Evolutionary conservation across 1,140 invertebrate species (phyloP).

Genomic region (Antheraea mylitta): DNA sequence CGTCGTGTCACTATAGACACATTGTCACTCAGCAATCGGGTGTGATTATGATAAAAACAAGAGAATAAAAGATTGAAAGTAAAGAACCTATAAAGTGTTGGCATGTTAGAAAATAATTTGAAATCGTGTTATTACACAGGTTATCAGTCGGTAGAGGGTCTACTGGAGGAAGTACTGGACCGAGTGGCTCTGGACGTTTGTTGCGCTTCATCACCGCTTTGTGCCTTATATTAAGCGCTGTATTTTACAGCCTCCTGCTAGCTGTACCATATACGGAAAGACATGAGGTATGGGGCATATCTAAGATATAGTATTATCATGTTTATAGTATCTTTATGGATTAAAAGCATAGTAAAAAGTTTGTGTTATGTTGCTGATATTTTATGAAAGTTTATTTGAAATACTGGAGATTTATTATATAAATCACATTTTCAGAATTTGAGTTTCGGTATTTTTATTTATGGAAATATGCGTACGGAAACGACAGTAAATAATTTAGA

Average conservation of each 20-base stretch:
- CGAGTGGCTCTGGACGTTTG: conserved; percentile 77
- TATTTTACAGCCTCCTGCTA: conserved; percentile 84
- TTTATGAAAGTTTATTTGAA: no score
- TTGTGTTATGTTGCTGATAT: no score
- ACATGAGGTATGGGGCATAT: conserved; percentile 55
- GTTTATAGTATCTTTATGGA: neutral
- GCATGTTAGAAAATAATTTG: neutral
- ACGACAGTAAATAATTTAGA: no score
- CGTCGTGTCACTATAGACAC: no score
- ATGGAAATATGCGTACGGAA: no score
- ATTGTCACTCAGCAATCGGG: no score
- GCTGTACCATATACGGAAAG: conserved; percentile 82
- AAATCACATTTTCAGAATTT: no score
- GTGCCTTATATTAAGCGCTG: conserved; percentile 82
- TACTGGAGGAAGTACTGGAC: conserved; percentile 55
- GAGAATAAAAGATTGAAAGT: no score
- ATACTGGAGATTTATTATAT: no score
- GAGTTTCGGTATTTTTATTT: no score
- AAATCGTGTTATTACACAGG: conserved; percentile 34
- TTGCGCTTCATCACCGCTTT: conserved; percentile 84
- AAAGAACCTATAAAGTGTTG: neutral
- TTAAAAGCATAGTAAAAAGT: no score
- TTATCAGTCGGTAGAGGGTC: conserved; percentile 74
- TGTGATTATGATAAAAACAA: no score
- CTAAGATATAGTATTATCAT: neutral